Evolutionary conservation across 2,888 invertebrate species (phyloP).

Genomic region (Aphelenchoides bicaudatus): DNA sequence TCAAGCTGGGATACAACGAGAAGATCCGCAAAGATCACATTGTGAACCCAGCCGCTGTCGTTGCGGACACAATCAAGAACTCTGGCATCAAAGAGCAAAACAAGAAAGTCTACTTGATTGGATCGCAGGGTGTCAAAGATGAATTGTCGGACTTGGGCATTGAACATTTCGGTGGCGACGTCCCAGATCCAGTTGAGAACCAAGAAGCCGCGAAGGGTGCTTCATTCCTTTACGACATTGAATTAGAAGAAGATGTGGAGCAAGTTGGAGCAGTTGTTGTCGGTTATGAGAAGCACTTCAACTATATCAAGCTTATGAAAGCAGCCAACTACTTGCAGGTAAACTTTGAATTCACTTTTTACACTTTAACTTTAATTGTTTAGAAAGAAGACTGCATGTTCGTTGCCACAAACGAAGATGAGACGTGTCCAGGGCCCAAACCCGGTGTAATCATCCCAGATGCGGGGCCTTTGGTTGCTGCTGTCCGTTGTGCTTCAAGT

Average conservation of each 20-base stretch:
- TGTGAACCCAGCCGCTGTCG: constrained; percentile 58
- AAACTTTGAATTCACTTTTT: neutral
- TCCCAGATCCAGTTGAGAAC: constrained; percentile 62
- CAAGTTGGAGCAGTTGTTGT: constrained; percentile 83
- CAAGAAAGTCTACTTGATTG: constrained; percentile 73
- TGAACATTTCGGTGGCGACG: constrained; percentile 66
- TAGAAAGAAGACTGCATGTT: constrained; percentile 75
- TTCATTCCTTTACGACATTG: constrained; percentile 56
- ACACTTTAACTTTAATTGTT: constrained; percentile 20
- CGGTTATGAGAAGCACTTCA: constrained; percentile 88
- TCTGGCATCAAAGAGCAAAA: constrained; percentile 38
- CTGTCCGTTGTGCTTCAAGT: constrained; percentile 78
- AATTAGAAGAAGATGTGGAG: constrained; percentile 45
- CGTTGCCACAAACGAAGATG: constrained; percentile 88
- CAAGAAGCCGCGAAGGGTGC: constrained; percentile 34
- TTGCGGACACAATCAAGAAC: constrained; percentile 48
- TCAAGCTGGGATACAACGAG: constrained; percentile 70
- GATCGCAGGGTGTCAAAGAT: constrained; percentile 75
- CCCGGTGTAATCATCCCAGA: constrained; percentile 68
- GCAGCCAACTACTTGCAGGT: constrained; percentile 77
- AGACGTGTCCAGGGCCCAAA: constrained; percentile 71
- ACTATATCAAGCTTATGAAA: constrained; percentile 83
- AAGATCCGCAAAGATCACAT: constrained; percentile 41
- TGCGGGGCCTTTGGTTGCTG: constrained; percentile 74
- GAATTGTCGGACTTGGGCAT: constrained; percentile 76